Percentiles rank a stretch among this genome's conserved stretches.
These are phyloP conservation scores for Lycaon pictus DNA, from an alignment of 2,113 vertebrate species.

Conservation along the genomic window DNA sequence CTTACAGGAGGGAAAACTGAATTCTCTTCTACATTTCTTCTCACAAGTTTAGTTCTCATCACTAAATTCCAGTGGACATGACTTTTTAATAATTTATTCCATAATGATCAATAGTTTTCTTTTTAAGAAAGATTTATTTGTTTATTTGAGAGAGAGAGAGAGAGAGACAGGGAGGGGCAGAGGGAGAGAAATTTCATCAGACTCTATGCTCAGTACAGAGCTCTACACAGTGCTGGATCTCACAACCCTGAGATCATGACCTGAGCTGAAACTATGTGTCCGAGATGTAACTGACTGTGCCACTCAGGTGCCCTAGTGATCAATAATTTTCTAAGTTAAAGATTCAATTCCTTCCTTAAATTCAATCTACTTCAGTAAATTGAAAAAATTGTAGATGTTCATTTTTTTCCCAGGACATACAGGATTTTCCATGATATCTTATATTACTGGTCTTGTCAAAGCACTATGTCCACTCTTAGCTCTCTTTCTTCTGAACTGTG, in stretches of 20 bases:
- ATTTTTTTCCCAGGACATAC: not conserved
- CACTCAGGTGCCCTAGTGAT: not conserved
- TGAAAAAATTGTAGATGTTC: not conserved
- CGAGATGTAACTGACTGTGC: not conserved
- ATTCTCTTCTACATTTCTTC: not conserved
- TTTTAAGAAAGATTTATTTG: not conserved
- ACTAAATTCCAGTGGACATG: not conserved
- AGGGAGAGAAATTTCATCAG: not conserved
- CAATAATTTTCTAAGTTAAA: not conserved
- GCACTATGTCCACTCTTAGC: not conserved
- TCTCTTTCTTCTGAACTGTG: not conserved
- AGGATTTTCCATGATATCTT: not conserved
- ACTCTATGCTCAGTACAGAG: not conserved
- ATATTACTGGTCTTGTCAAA: not conserved
- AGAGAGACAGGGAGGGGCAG: not conserved
- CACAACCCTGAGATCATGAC: not conserved
- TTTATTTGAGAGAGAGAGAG: not conserved
- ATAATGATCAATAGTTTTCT: not conserved
- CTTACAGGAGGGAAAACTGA: not conserved
- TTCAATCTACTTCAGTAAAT: not conserved
- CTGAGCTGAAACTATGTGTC: not conserved
- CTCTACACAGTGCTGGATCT: accelerated
- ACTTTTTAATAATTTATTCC: not conserved
- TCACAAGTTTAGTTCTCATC: not conserved
- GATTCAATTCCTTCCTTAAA: not conserved